These are phyloP conservation scores for Copidosoma aretas DNA, from an alignment of 2,888 invertebrate genomes.

Conservation along the genomic window DNA sequence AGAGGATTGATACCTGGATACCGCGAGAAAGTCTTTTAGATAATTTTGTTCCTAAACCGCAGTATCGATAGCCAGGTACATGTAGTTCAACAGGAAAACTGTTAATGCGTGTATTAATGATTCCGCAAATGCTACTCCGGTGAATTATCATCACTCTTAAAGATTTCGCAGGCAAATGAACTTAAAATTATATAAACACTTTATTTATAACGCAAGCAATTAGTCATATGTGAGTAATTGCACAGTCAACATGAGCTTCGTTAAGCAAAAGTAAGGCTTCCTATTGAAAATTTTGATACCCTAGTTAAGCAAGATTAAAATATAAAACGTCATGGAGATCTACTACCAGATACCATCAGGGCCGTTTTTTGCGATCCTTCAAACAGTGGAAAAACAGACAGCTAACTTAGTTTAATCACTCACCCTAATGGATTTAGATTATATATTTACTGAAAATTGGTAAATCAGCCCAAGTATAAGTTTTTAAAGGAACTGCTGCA, in stretches of 20 bases:
- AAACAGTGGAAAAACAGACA: constrained; percentile 17
- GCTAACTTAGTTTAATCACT: constrained; percentile 10
- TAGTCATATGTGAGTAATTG: neutral
- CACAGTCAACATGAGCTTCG: neutral
- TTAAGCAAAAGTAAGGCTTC: neutral
- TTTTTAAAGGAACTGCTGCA: neutral
- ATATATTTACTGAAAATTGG: constrained; percentile 10
- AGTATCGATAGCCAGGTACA: constrained; percentile 49
- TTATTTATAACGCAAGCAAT: neutral
- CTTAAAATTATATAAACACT: constrained; percentile 4
- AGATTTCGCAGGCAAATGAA: neutral
- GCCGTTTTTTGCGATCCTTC: constrained; percentile 17
- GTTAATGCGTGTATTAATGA: constrained; percentile 31
- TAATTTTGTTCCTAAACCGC: constrained; percentile 50
- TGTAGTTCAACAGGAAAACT: constrained; percentile 43
- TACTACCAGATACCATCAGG: constrained; percentile 15
- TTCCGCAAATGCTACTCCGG: neutral
- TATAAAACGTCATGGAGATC: constrained; percentile 12
- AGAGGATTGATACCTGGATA: constrained; percentile 47
- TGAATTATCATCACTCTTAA: constrained; percentile 2
- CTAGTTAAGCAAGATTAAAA: neutral
- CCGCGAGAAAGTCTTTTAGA: constrained; percentile 45
- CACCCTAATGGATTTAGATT: constrained; percentile 18
- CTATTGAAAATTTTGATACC: constrained; percentile 4
- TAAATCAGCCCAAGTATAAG: constrained; percentile 19